Evolutionary conservation across 2,113 vertebrate genomes (phyloP), one percentile per base, ranked within the genome.

Genomic region (Vireo altiloquus): DNA sequence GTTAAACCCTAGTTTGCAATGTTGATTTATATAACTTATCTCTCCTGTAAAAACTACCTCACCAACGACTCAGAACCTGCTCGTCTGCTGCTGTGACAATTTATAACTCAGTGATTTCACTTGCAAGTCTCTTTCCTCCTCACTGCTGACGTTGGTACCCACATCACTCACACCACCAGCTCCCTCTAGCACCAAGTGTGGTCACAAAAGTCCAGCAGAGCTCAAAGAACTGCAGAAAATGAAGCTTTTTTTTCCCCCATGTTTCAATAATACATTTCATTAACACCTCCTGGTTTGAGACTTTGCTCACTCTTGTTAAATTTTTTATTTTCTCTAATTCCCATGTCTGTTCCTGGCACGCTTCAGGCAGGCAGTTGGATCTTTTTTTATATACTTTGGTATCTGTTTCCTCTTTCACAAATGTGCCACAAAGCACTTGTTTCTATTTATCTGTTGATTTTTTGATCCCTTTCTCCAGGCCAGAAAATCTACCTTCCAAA

Each of bases 1-100:
- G 76, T 35, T 88, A 65, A 90, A 90, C 40, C 66, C 79, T 78
- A 57, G 42, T 93, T 88, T 88, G 90, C 68, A 57, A 28, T 31
- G 28, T 16, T 86, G 94, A 96, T 96, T 93, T 94, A 94, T 69
- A 70, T 3, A 86, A 92, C 89, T 96, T 93, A 70, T 74, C 88
- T 92, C 80, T 60, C 86, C n/a, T 77, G 82, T 81, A 89, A 86
- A 97, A 96, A 70, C 75, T 21, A 50, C 75, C 88, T 94, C 75
- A 33, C 78, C 91, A 33, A 22, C 4, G 1, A 42, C 92, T 70
- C 35, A 42, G 60, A 57, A 90, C 57, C 85, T 92, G 94, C 85
- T 52, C 53, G 61, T 56, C 87, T 94, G 86, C 46, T 83, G 72
- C 75, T 33, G n/a, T 49, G 79, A 77, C 76, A 86, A 90, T 90